Evolutionary conservation across 2,797 vertebrate genomes (phyloP), one percentile per base, ranked within the genome.

Genomic region (Parotocinclus haroldoi): DNA sequence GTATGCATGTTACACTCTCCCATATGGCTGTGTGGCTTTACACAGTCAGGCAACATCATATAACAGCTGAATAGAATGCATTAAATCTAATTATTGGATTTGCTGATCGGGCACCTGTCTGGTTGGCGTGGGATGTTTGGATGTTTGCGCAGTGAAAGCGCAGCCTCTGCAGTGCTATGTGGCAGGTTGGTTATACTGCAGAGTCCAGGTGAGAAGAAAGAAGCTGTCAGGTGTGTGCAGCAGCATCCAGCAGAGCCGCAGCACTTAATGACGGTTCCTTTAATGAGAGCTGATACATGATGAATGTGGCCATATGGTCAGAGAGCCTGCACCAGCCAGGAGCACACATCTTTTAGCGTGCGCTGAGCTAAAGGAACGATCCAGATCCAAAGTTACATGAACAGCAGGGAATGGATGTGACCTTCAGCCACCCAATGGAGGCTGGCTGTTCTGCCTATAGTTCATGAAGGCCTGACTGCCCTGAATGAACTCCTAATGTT

Each of bases 251-350:
- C 86, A 79, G 87, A 60, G 83, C 76, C 59, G 79, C 80, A 82
- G 83, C 80, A 85, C 79, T 81, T 83, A 87, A 85, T 84, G 88
- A 90, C 85, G 86, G 84, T 86, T 86, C 80, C 82, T 85, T 85
- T 89, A 90, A 90, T 90, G 87, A 90, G 89, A 78, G 83, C 80
- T 56, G 76, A 87, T 87, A 84, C 81, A 89, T 91, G 89, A 91
- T 91, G 85, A 90, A 91, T 90, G 88, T 83, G 79, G 77, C 89
- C 90, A 91, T 90, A 90, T 90, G 90, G 89, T 86, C 78, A 78
- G 79, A 77, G 88, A 86, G 85, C 85, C 89, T 91, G 90, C 79
- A 80, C 78, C 77, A 88, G 82, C 83, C 84, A 88, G 85, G 85
- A 83, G 76, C 69, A 55, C 19, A 53, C 66, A 78, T 79, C 80